Base-by-base conservation (phyloP, 1,140 invertebrate species). In the Copidosoma floridanum region DNA sequence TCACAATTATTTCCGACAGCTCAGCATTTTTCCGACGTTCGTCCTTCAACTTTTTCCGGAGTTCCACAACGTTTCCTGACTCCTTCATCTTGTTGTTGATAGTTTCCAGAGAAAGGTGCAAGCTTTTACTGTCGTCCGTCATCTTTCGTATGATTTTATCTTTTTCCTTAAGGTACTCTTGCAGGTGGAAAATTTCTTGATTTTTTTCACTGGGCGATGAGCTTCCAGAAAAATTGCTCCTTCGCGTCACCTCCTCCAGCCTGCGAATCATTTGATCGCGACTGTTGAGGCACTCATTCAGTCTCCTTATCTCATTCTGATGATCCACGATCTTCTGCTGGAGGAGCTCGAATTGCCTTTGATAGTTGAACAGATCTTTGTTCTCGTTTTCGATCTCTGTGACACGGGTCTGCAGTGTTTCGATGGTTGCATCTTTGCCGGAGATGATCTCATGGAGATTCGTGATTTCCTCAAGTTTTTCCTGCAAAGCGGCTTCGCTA, bases 81-180 rank as follows among this genome's bases (percentile, higher is more conserved):
- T 82, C 80, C 53, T 79, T 79, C 65, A 84, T 77, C 62, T 83
- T 84, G 38, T 68, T 79, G 23, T 82, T 77, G 44, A 85, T 82
- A 0, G 74, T 77, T 60, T 82, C 79, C 24, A 85, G 65, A 57
- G 80, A 78, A 5, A 69, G 65, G 18, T 83, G 81, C 8, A 83
- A 57, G 48, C 71, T 80, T 51, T 80, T 80, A 21, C 77, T 80
- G 43, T 86, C 82, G 3, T 80, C 78, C n/a, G 70, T 78, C 73
- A 86, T 79, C 53, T 83, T 74, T 1, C 72, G 67, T 24, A 83
- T 82, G 1, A 82, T 73, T 16, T 80, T 76, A 16, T 86, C 84
- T 55, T 82, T 84, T 57, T 86, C 83, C 4, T 83, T 43, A 1
- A 86, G 64, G 48, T 85, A 82, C 57, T 85, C 84, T 48, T 85